These are phyloP conservation scores for Mobula birostris DNA, from an alignment of 2,113 vertebrate genomes.

Conservation along the genomic window DNA sequence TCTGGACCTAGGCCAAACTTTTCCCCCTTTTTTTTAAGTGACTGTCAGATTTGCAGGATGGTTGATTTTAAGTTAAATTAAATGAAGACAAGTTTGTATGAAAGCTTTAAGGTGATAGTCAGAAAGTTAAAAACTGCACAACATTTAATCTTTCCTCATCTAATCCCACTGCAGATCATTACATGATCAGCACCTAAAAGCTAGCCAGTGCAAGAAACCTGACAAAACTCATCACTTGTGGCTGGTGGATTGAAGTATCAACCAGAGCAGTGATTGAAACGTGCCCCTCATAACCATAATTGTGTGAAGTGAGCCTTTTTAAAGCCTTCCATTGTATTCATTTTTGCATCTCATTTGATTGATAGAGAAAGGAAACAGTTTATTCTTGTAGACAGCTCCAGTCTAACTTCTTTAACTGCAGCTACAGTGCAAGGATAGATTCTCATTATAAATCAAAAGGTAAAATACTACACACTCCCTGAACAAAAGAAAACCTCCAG, in stretches of 20 bases:
- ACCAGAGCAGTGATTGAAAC: slow-evolving; percentile 16
- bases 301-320: slow-evolving; percentile 32
- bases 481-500: not conserved
- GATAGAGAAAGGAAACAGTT: slow-evolving; percentile 16
- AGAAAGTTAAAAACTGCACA: slow-evolving; percentile 19
- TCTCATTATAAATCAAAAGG: slow-evolving; percentile 15
- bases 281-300: slow-evolving; percentile 20
- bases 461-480: not conserved
- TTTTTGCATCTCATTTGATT: slow-evolving; percentile 21
- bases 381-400: not conserved
- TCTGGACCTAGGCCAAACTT: not conserved
- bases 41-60: slow-evolving; percentile 15
- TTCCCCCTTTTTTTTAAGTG: not conserved
- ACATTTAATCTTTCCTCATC: not conserved
- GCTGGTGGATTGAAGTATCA: slow-evolving; percentile 34
- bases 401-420: not conserved
- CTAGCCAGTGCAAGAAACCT: not conserved
- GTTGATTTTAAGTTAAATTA: slow-evolving; percentile 8
- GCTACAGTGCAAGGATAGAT: not conserved
- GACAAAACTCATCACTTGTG: slow-evolving; percentile 5
- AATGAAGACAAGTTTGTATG: not conserved
- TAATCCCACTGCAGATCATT: not conserved
- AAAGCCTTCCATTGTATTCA: slow-evolving; percentile 23
- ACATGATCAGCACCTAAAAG: not conserved
- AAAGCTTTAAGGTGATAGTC: slow-evolving; percentile 26